These are phyloP conservation scores for Brachionichthys hirsutus DNA, from an alignment of 2,113 vertebrate genomes.

Conservation along the genomic window DNA sequence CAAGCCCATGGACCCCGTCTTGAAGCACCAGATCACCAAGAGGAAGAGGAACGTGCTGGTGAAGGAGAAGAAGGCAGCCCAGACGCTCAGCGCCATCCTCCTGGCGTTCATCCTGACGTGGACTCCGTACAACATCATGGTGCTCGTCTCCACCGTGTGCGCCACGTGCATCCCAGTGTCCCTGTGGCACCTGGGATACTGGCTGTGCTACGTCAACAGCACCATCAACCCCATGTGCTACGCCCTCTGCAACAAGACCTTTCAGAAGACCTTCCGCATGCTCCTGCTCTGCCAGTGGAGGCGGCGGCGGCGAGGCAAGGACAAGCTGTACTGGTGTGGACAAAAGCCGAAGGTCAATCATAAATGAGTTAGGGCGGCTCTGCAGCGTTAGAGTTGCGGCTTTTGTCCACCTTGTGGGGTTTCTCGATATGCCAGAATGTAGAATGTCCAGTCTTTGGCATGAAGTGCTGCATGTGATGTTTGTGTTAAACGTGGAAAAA, in stretches of 20 bases:
- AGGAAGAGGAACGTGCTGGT: conserved; percentile 95
- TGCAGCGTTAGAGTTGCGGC: not conserved
- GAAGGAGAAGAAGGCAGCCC: conserved; percentile 96
- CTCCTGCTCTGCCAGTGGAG: conserved; percentile 94
- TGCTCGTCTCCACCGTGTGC: conserved; percentile 97
- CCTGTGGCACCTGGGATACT: conserved; percentile 98
- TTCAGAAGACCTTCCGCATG: conserved; percentile 97
- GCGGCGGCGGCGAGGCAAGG: conserved; percentile 83
- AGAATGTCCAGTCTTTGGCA: conserved; percentile 26
- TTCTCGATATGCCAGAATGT: conserved; percentile 12
- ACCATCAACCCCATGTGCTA: conserved; percentile 99
- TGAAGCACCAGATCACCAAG: conserved; percentile 95
- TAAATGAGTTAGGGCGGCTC: conserved; percentile 55
- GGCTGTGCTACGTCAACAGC: conserved; percentile 98
- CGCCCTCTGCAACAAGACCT: conserved; percentile 98
- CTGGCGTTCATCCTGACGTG: conserved; percentile 97
- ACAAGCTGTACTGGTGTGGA: conserved; percentile 89
- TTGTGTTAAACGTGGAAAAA: conserved; percentile 10
- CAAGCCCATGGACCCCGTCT: conserved; percentile 83
- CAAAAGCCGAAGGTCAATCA: conserved; percentile 77
- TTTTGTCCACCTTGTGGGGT: conserved; percentile 2
- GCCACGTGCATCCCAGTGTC: conserved; percentile 87
- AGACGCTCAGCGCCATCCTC: conserved; percentile 96
- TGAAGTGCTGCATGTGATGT: conserved; percentile 47
- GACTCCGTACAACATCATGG: conserved; percentile 99